These are phyloP conservation scores for Yponomeuta evonymella DNA, from an alignment of 2,888 invertebrate species.

Conservation along the genomic window DNA sequence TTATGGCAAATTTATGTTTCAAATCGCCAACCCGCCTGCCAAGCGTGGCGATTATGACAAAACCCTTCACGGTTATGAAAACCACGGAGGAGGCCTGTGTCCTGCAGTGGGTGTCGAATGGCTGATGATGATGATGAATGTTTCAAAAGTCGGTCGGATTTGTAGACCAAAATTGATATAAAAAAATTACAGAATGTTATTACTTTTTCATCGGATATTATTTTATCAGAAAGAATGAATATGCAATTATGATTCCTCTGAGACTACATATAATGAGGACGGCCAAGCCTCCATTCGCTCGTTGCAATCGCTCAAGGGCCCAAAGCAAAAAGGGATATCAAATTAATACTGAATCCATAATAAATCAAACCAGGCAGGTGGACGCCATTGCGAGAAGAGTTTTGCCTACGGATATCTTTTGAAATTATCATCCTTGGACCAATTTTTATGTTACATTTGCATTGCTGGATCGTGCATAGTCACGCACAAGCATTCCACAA, in stretches of 20 bases:
- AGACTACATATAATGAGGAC: conserved; percentile 69
- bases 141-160: background rate
- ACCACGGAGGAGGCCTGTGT: no score
- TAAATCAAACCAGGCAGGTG: conserved; percentile 75
- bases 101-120: no score
- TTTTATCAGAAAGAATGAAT: conserved; percentile 41
- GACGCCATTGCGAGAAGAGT: conserved; percentile 60
- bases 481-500: conserved; percentile 24
- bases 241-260: conserved; percentile 71
- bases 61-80: no score
- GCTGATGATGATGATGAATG: no score
- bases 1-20: background rate
- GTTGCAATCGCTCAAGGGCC: conserved; percentile 70
- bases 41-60: no score
- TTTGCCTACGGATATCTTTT: conserved; percentile 68
- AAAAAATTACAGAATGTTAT: conserved; percentile 13
- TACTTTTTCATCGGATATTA: conserved; percentile 51
- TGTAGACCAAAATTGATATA: background rate
- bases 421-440: conserved; percentile 57
- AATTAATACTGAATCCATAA: conserved; percentile 76
- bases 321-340: conserved; percentile 73
- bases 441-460: conserved; percentile 32
- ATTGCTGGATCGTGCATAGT: conserved; percentile 20
- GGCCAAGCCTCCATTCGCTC: conserved; percentile 54
- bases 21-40: no score